Base-by-base conservation (phyloP, 2,797 vertebrate species). In the Acanthis flammea region DNA sequence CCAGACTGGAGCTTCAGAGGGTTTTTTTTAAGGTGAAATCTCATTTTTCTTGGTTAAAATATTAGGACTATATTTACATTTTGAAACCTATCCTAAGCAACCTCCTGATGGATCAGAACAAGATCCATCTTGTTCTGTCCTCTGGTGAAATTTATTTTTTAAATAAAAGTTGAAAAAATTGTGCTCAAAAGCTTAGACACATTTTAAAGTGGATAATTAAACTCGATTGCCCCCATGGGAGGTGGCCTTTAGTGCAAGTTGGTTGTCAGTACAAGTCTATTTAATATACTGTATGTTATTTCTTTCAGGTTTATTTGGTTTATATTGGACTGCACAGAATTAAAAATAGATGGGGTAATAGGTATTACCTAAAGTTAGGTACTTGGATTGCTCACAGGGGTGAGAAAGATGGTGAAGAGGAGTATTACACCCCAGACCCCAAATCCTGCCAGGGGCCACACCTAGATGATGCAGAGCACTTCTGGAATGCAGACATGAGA, bases 141-240 rank as follows among this genome's bases (percentile, higher is more conserved):
- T 88, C 71, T 25, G 6, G 42, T 85, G 53, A 63, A 67, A 82
- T 80, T 54, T 92, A 10, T 78, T 89, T 95, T 92, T 85, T 61
- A 91, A 86, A 61, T 31, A 62, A 55, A 78, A 24, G 17, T 78
- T 57, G 31, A 82, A 92, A 94, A 92, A 83, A 55, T 19, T 61
- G 19, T 55, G 22, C 68, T 91, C 2, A 5, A 95, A 90, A 92
- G 31, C 50, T 88, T 83, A 91, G 84, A 72, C 54, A 16, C 0
- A 3, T 88, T 85, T 94, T 93, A 55, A 92, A 94, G 92, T 63
- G 61, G 54, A 48, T 87, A 91, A 90, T 93, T 91, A 83, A 96
- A 96, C 28, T 37, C 2, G 2, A 76, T 30, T 61, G 31, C 35
- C 70, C 61, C 37, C 53, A 68, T 25, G 50, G 15, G 42, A 19